These are phyloP conservation scores for Stegostoma tigrinum DNA, from an alignment of 2,113 vertebrate genomes.

Conservation along the genomic window DNA sequence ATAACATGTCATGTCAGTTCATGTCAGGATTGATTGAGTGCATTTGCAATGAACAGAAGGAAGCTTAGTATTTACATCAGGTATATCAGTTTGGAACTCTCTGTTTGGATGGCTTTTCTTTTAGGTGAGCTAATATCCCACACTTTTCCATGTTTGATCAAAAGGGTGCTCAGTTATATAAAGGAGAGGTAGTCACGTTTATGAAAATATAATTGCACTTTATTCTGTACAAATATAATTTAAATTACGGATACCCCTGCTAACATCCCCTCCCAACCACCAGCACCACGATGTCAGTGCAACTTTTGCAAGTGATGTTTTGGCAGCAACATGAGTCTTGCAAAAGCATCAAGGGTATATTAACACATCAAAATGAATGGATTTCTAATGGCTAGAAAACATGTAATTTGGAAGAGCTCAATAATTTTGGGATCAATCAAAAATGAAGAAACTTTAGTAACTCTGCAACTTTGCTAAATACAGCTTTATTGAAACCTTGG, in stretches of 20 bases:
- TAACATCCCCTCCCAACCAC: neutral
- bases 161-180: neutral
- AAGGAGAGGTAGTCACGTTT: neutral
- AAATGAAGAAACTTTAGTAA: conserved; percentile 34
- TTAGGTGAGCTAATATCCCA: conserved; percentile 13
- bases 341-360: conserved; percentile 36
- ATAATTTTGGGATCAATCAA: conserved; percentile 37
- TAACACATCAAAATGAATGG: conserved; percentile 35
- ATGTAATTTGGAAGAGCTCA: conserved; percentile 37
- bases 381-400: conserved; percentile 36
- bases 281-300: conserved; percentile 18
- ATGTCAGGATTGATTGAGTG: neutral
- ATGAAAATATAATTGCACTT: conserved; percentile 30
- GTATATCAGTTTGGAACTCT: neutral
- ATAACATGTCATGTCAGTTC: neutral
- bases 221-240: conserved; percentile 4
- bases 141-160: neutral
- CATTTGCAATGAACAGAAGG: neutral
- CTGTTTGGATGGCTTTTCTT: neutral
- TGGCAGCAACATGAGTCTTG: conserved; percentile 29
- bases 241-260: neutral
- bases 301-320: conserved; percentile 36
- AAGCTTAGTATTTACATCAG: neutral
- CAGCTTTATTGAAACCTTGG: conserved; percentile 14
- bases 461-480: conserved; percentile 24